phyloP scores from a whole-genome alignment of 2,888 invertebrate genomes.

The Cybosia mesomella region DNA sequence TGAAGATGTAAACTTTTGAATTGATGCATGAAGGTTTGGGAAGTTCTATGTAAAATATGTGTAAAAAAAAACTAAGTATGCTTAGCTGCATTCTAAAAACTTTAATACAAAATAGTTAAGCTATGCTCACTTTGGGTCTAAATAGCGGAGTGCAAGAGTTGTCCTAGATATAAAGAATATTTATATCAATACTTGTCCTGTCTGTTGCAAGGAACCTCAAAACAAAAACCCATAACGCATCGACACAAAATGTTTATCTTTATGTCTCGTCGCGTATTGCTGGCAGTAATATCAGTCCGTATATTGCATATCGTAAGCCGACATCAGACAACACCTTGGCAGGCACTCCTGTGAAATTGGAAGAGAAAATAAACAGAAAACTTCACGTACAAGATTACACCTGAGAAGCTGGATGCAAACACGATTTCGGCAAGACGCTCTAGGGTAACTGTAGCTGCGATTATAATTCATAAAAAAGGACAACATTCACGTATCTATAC shows the following conservation, averaged over 20 bases:
- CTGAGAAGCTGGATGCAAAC: constrained; percentile 75
- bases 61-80: no score
- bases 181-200: not conserved
- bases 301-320: constrained; percentile 65
- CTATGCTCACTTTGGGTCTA: no score
- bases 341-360: constrained; percentile 83
- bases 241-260: constrained; percentile 33
- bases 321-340: constrained; percentile 83
- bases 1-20: no score
- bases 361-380: constrained; percentile 85
- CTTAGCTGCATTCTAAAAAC: no score
- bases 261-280: constrained; percentile 39
- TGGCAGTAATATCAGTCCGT: constrained; percentile 51
- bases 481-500: no score
- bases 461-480: constrained; percentile 2
- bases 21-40: no score
- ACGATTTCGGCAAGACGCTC: constrained; percentile 62
- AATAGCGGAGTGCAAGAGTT: no score
- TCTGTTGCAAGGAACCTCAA: not conserved
- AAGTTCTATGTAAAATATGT: no score
- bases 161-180: not conserved
- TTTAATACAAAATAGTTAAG: no score
- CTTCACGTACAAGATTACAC: constrained; percentile 80
- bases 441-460: constrained; percentile 15
- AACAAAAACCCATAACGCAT: constrained; percentile 14